Evolutionary conservation across 2,113 vertebrate species (phyloP), one percentile per base, ranked within the genome.

Genomic region (Lepisosteus osseus): DNA sequence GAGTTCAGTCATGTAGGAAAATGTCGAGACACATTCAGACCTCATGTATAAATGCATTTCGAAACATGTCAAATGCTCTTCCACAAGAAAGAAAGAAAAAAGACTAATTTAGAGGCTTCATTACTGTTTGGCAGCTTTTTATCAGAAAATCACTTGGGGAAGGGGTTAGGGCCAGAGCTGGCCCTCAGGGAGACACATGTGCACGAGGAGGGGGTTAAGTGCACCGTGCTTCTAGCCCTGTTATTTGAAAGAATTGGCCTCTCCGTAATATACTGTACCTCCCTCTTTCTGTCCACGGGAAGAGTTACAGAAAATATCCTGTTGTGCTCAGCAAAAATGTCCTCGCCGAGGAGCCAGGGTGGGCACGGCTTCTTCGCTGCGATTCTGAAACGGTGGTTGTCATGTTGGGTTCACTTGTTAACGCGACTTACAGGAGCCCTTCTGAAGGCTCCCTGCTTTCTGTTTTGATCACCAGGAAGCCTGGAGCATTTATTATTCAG

Each of bases 41-140:
- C n/a, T 7, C 6, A 42, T 72, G 65, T 55, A 65, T 29, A 51
- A 65, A 56, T 57, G 17, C 17, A 56, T 29, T 43, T 54, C 65
- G 70, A 71, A 71, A 44, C 61, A 29, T 72, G 40, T 15, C 45
- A 45, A 61, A 40, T 55, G 11, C n/a, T 51, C 47, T 51, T 51
- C 47, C 47, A 51, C 43, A 14, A 42, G 42, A 5, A 54, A 14
- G 17, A 41, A 13, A 12, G 42, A 7, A 14, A 44, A 12, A 3
- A 55, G 44, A 40, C 11, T 54, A 43, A 54, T 9, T 71, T 59
- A 63, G 54, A 54, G 62, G 51, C 40, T 8, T 41, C 12, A 64
- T 65, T 72, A 65, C 40, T 12, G 9, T 3, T 3, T 41, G 9
- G 44, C 62, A 65, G 13, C 7, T 40, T 54, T 72, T 65, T 72